Conservation (phyloP, 2,797 vertebrate species). For the Micromesistius poutassou region DNA sequence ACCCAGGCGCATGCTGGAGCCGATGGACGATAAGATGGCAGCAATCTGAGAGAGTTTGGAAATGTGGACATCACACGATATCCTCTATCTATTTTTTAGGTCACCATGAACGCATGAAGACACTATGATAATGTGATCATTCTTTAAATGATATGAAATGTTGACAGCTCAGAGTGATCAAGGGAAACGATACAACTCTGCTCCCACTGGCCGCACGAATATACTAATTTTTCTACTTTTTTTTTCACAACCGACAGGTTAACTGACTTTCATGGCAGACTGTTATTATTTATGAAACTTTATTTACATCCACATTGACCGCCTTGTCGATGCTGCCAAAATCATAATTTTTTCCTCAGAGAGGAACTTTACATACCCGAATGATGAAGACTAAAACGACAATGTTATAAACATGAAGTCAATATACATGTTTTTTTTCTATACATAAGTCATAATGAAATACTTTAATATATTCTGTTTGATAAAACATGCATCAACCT, state of each 20-base stretch:
- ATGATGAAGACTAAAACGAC: background rate
- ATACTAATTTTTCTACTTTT: constrained; percentile 8
- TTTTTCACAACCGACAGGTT: background rate
- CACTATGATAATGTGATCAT: background rate
- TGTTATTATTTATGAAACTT: background rate
- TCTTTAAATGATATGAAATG: constrained; percentile 2
- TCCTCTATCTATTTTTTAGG: background rate
- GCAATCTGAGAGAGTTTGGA: background rate
- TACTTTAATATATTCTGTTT: constrained; percentile 66
- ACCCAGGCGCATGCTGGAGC: background rate
- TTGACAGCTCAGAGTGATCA: constrained; percentile 13
- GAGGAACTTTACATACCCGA: background rate
- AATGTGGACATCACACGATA: background rate
- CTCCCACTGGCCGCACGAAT: constrained; percentile 3
- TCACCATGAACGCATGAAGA: background rate
- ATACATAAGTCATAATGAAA: constrained; percentile 54
- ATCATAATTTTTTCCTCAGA: background rate
- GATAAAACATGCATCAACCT: constrained; percentile 66
- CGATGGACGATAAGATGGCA: background rate
- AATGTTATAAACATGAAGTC: constrained; percentile 1
- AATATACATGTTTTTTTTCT: background rate
- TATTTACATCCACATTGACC: background rate
- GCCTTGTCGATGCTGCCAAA: background rate
- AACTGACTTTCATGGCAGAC: background rate
- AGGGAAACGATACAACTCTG: constrained; percentile 1